phyloP scores from a whole-genome alignment of 2,113 vertebrate genomes.

The Oxygymnocypris stewartii region DNA sequence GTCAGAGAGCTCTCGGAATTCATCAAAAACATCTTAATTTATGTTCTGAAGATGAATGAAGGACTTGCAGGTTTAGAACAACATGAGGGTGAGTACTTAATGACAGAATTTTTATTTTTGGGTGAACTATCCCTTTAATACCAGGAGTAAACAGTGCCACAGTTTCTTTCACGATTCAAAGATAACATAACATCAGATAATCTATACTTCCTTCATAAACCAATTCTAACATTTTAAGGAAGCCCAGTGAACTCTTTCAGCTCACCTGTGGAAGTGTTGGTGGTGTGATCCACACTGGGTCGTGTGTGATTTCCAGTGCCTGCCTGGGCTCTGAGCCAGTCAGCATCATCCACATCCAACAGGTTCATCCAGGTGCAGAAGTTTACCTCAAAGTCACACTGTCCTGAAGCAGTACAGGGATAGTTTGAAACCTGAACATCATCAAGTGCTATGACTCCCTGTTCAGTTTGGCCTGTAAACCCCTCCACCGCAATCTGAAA shows the following conservation, averaged over 20 bases:
- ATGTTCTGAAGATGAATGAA: no score
- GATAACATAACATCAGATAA: background rate
- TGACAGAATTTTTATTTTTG: no score
- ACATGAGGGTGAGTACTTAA: no score
- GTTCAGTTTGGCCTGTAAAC: constrained; percentile 60
- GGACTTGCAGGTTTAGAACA: no score
- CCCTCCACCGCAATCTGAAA: constrained; percentile 74
- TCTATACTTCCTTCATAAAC: background rate
- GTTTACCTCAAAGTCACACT: constrained; percentile 74
- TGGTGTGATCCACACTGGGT: constrained; percentile 73
- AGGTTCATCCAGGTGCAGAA: constrained; percentile 74
- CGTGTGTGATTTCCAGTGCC: constrained; percentile 60
- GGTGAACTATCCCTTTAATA: no score
- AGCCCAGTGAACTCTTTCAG: background rate
- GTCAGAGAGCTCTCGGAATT: no score
- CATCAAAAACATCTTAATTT: no score
- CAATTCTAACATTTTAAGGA: background rate
- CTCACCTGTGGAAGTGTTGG: constrained; percentile 64
- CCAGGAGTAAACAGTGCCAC: background rate
- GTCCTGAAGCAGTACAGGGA: constrained; percentile 62
- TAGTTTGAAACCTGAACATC: constrained; percentile 65
- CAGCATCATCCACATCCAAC: constrained; percentile 62
- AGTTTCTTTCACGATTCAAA: background rate
- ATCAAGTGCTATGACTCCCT: constrained; percentile 73
- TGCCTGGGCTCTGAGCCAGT: constrained; percentile 73